Base-by-base conservation (phyloP, 2,797 vertebrate species). In the Sebastes flavidus region DNA sequence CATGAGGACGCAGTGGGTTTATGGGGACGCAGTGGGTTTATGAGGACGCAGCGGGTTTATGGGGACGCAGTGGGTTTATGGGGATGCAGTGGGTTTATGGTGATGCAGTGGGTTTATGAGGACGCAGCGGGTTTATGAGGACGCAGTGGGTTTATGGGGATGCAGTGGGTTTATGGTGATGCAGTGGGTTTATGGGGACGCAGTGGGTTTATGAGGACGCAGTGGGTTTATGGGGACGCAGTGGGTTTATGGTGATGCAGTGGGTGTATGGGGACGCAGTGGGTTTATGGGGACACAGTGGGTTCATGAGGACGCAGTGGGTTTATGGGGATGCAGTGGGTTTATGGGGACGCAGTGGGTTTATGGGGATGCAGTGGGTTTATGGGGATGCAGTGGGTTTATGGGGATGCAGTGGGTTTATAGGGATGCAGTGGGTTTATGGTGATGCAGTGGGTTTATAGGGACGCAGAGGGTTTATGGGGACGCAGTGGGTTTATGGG, bases 121-220 rank as follows among this genome's bases (percentile, higher is more conserved):
- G 38, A 9, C 8, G 5, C 30, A 1, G 9, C 0, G 2, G 38
- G 38, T 42, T 42, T 42, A 14, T 42, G 38, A 0, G 5, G 13
- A 42, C 13, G 2, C 13, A 11, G 9, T 2, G 10, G 10, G 3
- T 34, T 34, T 11, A 34, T 34, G 3, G 0, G 32, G 32, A 34
- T 0, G 32, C 10, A 4, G 34, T 1, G 34, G 34, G 3, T 34
- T 34, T 2, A 34, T 34, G 3, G 0, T 10, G 32, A 34, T 1
- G 3, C 32, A 4, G 10, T 2, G 9, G 10, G 3, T 34, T 11
- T 34, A 11, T 11, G 10, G 0, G 9, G 32, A 34, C 3, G 32
- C 32, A 11, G 32, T 4, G 32, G 32, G 9, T 34, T 34, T 2
- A 11, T 34, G 3, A 0, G 9, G 32, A 34, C 10, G 10, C 32